A percentile compares a stretch with the other conserved stretches of the same genome.
phyloP scores from a whole-genome alignment of 1,140 invertebrate species.

The Triops cancriformis region DNA sequence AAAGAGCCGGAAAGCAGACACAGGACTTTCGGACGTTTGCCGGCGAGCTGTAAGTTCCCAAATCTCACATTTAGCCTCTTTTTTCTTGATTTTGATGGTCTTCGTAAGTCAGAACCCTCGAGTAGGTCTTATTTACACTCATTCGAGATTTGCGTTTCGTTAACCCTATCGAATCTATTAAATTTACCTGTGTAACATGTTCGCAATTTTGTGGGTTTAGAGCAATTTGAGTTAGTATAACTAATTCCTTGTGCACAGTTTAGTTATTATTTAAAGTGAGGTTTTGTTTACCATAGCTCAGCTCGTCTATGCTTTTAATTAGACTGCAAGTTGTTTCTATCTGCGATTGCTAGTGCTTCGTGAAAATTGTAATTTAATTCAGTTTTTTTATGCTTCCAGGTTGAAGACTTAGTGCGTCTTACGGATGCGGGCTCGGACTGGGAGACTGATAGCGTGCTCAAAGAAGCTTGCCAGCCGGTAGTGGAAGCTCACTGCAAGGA shows the following conservation, averaged over 20 bases:
- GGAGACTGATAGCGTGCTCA: conserved; percentile 80
- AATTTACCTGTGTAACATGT: too few relatives aligned
- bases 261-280: background rate
- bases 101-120: too few relatives aligned
- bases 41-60: conserved; percentile 57
- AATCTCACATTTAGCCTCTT: conserved; percentile 25
- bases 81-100: too few relatives aligned
- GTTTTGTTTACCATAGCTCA: background rate
- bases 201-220: too few relatives aligned
- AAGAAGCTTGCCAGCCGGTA: conserved; percentile 72
- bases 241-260: too few relatives aligned
- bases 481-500: conserved; percentile 49
- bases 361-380: background rate
- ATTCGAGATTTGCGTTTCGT: background rate
- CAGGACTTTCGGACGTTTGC: conserved; percentile 56
- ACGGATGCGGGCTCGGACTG: conserved; percentile 80
- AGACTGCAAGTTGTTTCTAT: too few relatives aligned
- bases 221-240: too few relatives aligned
- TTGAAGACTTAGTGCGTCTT: conserved; percentile 68
- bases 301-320: too few relatives aligned
- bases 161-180: background rate
- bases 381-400: conserved; percentile 20
- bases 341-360: too few relatives aligned
- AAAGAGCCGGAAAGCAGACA: conserved; percentile 42
- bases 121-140: background rate